Conservation (phyloP, 1,140 invertebrate genomes). For the Nixonia krombeini region DNA sequence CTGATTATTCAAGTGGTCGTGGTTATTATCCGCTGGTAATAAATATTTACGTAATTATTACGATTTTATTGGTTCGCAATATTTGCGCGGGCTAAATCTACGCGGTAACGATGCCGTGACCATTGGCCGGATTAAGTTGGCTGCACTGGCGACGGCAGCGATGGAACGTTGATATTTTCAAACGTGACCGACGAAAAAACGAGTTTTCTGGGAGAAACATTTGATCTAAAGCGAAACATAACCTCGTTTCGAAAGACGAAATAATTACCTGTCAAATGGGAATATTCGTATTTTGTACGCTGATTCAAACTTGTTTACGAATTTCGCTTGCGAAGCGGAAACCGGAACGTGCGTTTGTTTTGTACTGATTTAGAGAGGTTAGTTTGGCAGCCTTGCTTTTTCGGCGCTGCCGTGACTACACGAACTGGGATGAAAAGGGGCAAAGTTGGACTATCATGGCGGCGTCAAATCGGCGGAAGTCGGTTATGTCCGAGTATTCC, state of each 20-base stretch:
- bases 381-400: not conserved
- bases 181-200: not conserved
- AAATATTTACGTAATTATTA: conserved; percentile 56
- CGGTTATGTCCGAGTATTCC: no score
- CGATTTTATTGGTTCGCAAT: conserved; percentile 43
- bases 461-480: no score
- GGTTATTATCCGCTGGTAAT: conserved; percentile 20
- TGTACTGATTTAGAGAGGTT: not conserved
- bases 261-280: not conserved
- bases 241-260: no score
- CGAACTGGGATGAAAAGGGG: no score
- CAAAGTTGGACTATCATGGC: not conserved
- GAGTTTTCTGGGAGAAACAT: no score
- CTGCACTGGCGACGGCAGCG: conserved; percentile 16
- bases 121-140: conserved; percentile 29
- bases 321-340: not conserved
- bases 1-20: not conserved
- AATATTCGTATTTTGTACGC: not conserved
- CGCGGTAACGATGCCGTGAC: conserved; percentile 40
- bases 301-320: no score
- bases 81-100: conserved; percentile 57
- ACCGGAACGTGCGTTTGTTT: not conserved
- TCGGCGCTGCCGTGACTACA: not conserved
- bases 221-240: no score
- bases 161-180: conserved; percentile 4